Base-by-base conservation (phyloP, 1,140 invertebrate genomes). In the Diachasmimorpha longicaudata region DNA sequence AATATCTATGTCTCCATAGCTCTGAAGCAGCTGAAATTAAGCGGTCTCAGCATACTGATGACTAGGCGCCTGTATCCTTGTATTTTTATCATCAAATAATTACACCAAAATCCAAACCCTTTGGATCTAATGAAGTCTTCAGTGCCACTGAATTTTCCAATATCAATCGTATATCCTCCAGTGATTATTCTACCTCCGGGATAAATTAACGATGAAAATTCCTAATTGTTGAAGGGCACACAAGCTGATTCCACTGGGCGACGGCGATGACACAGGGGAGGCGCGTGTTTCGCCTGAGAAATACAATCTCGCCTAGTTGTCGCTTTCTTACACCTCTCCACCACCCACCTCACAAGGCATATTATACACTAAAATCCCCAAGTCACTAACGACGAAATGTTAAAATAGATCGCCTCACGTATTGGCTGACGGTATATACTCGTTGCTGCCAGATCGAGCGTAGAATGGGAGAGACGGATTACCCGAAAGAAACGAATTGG, bases 351-450 rank as follows among this genome's bases (percentile, higher is more conserved):
- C 74, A 48, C 52, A 58, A 52, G 5, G 58, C 58, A 63, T 63
- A 31, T 31, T 31, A 19, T 31, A 37, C 72, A 69, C 66, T 63
- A 31, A 63, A 63, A 63, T 25, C 19, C 58, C 58, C 19, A 63
- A 63, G 58, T 63, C 58, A 63, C 58, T 31, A 25, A 63, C 37
- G 23, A 58, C 48, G 16, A 52, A 63, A 77, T 48, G 63, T 72
- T 67, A 72, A 72, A 72, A 77, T 73, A 77, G 75, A 72, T 69
- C 36, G 66, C 58, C 13, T 25, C 67, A 69, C 70, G 63, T 63
- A 63, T 31, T 63, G 58, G 21, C 58, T 25, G 10, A 25, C 58
- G 48, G 48, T 55, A 31, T 31, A 31, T 31, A 9, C 58, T 63
- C 21, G 23, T 63, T 25, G 71, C 75, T 52, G 68, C 63, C 66